Conservation (phyloP, 2,113 vertebrate genomes). For the Dicrurus megarhynchus region DNA sequence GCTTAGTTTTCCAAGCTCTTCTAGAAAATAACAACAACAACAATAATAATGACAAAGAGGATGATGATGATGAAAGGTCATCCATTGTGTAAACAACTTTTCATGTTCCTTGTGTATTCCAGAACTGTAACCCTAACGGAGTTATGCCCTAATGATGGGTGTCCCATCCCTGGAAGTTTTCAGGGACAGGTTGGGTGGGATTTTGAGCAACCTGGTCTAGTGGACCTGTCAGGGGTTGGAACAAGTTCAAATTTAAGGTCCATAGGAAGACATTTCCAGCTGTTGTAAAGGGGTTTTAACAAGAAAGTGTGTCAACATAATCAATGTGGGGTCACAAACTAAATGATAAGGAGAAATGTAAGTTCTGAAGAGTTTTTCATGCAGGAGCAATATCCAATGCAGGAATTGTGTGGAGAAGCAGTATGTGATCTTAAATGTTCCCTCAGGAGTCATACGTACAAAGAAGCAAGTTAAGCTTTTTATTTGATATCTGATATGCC, state of each 20-base stretch:
- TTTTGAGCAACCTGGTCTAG: not conserved
- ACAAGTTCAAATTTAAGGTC: not conserved
- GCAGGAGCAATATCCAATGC: not conserved
- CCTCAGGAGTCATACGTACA: not conserved
- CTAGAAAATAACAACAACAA: not conserved
- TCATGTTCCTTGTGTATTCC: not conserved
- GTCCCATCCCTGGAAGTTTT: not conserved
- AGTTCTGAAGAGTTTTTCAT: not conserved
- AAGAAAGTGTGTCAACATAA: not conserved
- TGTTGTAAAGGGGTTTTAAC: not conserved
- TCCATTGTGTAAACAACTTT: not conserved
- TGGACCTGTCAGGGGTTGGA: not conserved
- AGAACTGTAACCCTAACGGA: not conserved
- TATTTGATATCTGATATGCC: not conserved
- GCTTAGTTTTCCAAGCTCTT: not conserved
- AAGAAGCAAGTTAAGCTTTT: not conserved
- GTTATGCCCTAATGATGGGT: not conserved
- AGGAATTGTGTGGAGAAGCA: not conserved
- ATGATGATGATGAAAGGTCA: not conserved
- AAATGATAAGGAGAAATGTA: not conserved
- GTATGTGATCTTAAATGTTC: not conserved
- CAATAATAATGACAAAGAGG: rapidly evolving
- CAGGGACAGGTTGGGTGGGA: not conserved
- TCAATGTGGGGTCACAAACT: not conserved
- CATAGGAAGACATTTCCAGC: not conserved